A percentile compares a stretch with the other conserved stretches of the same genome.
Conservation (phyloP, 1,140 invertebrate genomes). For the Bicyclus anynana region DNA sequence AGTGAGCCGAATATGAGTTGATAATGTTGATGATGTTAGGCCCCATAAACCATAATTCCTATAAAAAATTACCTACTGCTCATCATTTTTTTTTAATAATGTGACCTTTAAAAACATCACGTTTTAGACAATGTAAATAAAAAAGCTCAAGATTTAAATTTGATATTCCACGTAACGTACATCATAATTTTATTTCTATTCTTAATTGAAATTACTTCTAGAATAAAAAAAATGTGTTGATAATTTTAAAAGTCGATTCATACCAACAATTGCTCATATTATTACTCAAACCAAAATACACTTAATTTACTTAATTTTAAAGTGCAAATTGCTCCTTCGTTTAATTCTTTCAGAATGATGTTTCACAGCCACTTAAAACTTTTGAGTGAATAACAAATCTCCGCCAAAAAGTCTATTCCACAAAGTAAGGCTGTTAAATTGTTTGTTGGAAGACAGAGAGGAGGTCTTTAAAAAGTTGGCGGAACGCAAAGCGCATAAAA, state of each 20-base stretch:
- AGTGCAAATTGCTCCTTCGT: constrained; percentile 25
- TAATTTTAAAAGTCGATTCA: constrained; percentile 41
- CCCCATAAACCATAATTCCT: no score
- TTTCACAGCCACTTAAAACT: constrained; percentile 74
- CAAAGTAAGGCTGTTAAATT: constrained; percentile 69
- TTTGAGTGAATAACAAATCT: constrained; percentile 74
- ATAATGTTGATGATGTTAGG: no score
- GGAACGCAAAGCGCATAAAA: constrained; percentile 33
- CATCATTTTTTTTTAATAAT: no score
- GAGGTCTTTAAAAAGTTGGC: constrained; percentile 53
- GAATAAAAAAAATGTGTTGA: no score
- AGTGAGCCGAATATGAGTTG: no score
- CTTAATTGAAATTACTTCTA: not conserved
- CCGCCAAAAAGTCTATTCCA: constrained; percentile 62
- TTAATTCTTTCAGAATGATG: constrained; percentile 66
- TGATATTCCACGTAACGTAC: not conserved
- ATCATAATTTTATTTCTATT: constrained; percentile 6
- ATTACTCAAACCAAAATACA: not conserved
- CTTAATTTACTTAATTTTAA: not conserved
- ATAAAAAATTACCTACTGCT: no score
- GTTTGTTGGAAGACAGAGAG: constrained; percentile 60
- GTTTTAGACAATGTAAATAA: no score
- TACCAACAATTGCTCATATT: constrained; percentile 31
- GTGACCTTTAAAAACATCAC: no score
- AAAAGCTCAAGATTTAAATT: no score